Conservation (phyloP, 2,113 vertebrate genomes). For the Boleophthalmus pectinirostris region DNA sequence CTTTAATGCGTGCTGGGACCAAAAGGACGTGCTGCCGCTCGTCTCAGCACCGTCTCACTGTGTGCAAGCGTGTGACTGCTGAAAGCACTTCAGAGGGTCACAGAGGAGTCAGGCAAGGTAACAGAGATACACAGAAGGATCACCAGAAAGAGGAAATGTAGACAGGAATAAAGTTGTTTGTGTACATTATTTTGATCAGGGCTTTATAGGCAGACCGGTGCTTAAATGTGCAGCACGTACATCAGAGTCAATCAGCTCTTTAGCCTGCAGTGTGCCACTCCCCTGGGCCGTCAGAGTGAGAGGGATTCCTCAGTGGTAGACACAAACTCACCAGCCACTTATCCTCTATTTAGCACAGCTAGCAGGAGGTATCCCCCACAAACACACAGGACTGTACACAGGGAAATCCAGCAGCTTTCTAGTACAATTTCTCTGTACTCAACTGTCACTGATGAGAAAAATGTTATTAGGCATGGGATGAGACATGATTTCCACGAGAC, state of each 20-base stretch:
- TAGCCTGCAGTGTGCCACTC: conserved; percentile 61
- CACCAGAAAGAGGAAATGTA: conserved; percentile 32
- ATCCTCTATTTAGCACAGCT: conserved; percentile 70
- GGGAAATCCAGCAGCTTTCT: conserved; percentile 28
- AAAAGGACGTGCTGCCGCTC: conserved; percentile 59
- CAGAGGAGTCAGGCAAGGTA: conserved; percentile 52
- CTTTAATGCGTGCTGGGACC: conserved; percentile 54
- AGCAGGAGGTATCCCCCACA: conserved; percentile 45
- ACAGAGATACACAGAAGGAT: conserved; percentile 44
- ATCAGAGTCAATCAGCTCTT: conserved; percentile 72
- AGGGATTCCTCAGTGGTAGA: conserved; percentile 67
- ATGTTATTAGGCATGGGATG: neutral
- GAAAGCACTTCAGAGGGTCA: conserved; percentile 64
- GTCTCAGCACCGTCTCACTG: conserved; percentile 60
- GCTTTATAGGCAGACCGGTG: conserved; percentile 46
- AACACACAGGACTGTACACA: conserved; percentile 3
- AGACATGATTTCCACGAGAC: no score
- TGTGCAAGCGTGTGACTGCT: conserved; percentile 60
- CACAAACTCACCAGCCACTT: conserved; percentile 71
- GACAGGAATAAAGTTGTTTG: conserved; percentile 19
- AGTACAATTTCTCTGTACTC: conserved; percentile 36
- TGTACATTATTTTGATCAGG: conserved; percentile 20
- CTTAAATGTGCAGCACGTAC: conserved; percentile 72
- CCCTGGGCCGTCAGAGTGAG: conserved; percentile 61
- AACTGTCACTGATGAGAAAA: conserved; percentile 7